Conservation (phyloP, 2,888 invertebrate species). For the Euplagia quadripunctaria region DNA sequence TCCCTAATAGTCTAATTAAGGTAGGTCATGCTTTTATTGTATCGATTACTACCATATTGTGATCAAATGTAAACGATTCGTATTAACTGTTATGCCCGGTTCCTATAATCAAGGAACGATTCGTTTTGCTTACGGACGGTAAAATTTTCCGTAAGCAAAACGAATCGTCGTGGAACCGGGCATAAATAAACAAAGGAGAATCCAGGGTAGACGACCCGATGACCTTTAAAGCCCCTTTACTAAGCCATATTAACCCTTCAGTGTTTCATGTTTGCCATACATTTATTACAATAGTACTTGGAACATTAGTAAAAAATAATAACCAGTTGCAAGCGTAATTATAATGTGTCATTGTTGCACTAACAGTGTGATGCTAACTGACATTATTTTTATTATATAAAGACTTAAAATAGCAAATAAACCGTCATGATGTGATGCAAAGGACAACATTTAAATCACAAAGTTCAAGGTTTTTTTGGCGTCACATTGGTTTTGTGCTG, state of each 20-base stretch:
- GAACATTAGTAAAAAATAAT: neutral
- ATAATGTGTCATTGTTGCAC: neutral
- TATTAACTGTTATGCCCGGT: no score
- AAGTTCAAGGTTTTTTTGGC: neutral
- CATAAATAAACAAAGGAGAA: no score
- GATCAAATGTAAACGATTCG: no score
- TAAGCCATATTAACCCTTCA: constrained; percentile 43
- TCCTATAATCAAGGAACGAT: no score
- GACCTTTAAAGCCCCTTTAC: constrained; percentile 56
- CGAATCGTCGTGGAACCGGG: no score
- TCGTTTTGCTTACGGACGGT: no score
- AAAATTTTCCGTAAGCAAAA: no score
- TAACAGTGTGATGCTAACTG: neutral
- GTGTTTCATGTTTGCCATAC: constrained; percentile 7
- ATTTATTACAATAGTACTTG: neutral
- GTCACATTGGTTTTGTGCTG: neutral
- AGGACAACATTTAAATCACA: neutral
- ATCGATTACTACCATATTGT: no score
- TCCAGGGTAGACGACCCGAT: constrained; percentile 50
- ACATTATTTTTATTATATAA: neutral
- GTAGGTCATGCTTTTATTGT: no score
- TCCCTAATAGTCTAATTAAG: neutral
- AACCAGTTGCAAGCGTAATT: neutral
- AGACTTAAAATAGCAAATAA: neutral
- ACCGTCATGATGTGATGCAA: neutral